Percentiles rank a stretch among this genome's conserved stretches.
phyloP scores from a whole-genome alignment of 2,797 vertebrate species.

The Molothrus ater region DNA sequence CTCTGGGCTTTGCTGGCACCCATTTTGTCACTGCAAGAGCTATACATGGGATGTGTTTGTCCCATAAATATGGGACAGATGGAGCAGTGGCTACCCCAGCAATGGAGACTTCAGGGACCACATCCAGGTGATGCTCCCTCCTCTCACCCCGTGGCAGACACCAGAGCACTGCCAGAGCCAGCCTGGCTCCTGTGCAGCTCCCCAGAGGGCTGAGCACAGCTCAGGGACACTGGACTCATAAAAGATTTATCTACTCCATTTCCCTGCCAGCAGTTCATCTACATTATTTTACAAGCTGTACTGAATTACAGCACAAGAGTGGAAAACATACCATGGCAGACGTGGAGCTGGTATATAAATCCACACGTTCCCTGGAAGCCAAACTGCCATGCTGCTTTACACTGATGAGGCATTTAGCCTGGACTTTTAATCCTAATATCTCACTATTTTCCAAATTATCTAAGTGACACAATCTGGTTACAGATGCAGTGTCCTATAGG shows the following conservation, averaged over 20 bases:
- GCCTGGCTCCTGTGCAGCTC: background rate
- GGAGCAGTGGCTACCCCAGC: background rate
- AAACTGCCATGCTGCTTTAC: background rate
- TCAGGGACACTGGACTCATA: background rate
- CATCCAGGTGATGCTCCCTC: background rate
- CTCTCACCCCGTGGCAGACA: background rate
- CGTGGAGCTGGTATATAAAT: background rate
- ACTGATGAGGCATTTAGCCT: background rate
- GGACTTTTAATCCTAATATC: background rate
- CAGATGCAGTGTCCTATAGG: background rate
- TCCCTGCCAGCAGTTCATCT: conserved; percentile 32
- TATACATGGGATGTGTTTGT: too few relatives aligned
- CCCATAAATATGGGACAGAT: rapidly evolving
- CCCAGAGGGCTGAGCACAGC: background rate
- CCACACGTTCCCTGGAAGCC: background rate
- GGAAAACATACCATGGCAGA: background rate
- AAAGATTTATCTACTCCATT: conserved; percentile 26
- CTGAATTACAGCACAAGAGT: conserved; percentile 9
- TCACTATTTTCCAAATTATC: background rate
- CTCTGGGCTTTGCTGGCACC: background rate
- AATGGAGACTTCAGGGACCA: background rate
- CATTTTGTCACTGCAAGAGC: background rate
- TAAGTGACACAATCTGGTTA: background rate
- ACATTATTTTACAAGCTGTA: background rate
- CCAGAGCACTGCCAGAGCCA: background rate